phyloP scores from a whole-genome alignment of 2,888 invertebrate genomes.

The Trachelus tabidus region DNA sequence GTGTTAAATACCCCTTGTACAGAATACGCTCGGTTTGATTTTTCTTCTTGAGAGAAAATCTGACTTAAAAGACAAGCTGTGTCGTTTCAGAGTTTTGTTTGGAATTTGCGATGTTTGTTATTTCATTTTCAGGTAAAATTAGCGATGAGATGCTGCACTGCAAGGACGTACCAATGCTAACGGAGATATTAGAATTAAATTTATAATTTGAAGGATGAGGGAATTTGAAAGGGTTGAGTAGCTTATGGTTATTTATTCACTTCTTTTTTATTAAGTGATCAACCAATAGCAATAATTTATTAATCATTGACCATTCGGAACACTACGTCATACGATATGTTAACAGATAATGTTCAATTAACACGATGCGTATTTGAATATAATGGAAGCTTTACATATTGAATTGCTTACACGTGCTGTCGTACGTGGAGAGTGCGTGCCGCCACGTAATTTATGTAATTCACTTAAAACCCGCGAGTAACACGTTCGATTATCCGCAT shows the following conservation, averaged over 20 bases:
- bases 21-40: not conserved
- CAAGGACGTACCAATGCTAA: not conserved
- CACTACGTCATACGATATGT: not conserved
- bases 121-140: not conserved
- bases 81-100: not conserved
- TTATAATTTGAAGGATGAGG: too few relatives aligned
- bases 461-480: not conserved
- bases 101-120: not conserved
- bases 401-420: conserved; percentile 8
- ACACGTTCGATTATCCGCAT: not conserved
- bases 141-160: not conserved
- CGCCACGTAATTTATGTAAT: not conserved
- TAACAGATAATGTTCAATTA: conserved; percentile 12
- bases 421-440: not conserved
- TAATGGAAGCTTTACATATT: conserved; percentile 17
- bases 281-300: not conserved
- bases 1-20: not conserved
- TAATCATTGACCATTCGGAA: not conserved
- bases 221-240: not conserved
- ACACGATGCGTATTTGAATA: conserved; percentile 12
- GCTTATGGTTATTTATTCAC: not conserved
- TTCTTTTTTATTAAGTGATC: not conserved
- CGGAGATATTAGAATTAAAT: not conserved
- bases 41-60: not conserved
- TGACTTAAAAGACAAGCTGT: not conserved